Evolutionary conservation across 1,140 invertebrate genomes (phyloP), one percentile per base, ranked within the genome.

Genomic region (Hyposmocoma kahamanoa): DNA sequence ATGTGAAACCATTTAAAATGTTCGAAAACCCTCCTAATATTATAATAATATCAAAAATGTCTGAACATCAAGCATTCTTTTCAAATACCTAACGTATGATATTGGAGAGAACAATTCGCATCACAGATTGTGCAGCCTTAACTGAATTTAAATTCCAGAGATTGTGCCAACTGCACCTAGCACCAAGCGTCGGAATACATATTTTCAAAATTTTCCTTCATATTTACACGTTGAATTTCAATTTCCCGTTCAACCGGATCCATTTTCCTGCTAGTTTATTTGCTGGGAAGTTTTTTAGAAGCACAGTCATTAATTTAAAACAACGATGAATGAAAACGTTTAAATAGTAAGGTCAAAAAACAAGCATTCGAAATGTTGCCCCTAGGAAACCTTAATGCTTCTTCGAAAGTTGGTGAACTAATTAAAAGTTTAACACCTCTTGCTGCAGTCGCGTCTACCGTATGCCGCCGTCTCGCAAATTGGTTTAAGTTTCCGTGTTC

Each of bases 381-480:
- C 32, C 50, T 53, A 53, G 59, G 50, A 61, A 67, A 52, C 58
- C 58, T 62, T 69, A 69, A 69, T 63, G 58, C 59, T 67, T 69
- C 64, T 72, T 72, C 56, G 56, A 60, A 59, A 72, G 68, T 76
- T 65, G 43, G 28, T 41, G 48, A 72, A 76, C 61, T 76, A 76
- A 76, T 76, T 73, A 73, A 72, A 76, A 76, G 57, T 72, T 76
- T 51, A 72, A 63, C 66, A 72, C 64, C 70, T 67, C 57, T 73
- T 60, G 64, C 67, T 67, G 55, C 50, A 36, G 56, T 47, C 53
- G 55, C 55, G 66, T 61, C 55, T 58, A 50, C 50, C 58, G 45
- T 59, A 51, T 60, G 56, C 59, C 42, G 43, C 42, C 49, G 50
- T 24, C 50, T 44, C 46, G 42, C 57, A 69, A 72, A 74, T 75